Percentiles rank a stretch among this genome's conserved stretches.
Evolutionary conservation across 2,888 invertebrate species (phyloP).

Genomic region (Machimus rusticus): DNA sequence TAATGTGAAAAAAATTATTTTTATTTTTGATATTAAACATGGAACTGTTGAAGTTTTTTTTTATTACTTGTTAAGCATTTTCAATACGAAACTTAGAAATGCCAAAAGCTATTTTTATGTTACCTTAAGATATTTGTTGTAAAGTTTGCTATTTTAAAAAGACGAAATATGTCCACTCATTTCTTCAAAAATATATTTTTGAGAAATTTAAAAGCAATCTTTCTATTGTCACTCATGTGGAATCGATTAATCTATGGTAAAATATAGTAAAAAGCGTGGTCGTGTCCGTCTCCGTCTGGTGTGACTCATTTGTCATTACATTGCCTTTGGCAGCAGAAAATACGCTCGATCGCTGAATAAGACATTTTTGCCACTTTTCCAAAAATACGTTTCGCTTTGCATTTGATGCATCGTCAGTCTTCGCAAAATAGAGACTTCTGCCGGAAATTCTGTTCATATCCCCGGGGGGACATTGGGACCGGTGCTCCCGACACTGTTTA

Average conservation of each 20-base stretch:
- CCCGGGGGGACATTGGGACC: not conserved
- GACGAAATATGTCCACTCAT: not conserved
- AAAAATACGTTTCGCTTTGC: slow-evolving; percentile 14
- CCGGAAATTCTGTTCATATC: slow-evolving; percentile 3
- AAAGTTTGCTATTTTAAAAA: not conserved
- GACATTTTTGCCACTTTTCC: slow-evolving; percentile 10
- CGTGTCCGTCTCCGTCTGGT: not conserved
- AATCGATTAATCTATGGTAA: slow-evolving; percentile 1
- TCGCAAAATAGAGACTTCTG: slow-evolving; percentile 10
- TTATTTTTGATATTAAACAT: too few species aligned
- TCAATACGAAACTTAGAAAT: not conserved
- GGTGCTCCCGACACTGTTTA: not conserved
- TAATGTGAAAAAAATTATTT: too few species aligned
- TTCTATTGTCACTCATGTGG: slow-evolving; percentile 14
- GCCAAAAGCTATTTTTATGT: not conserved
- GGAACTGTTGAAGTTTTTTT: too few species aligned
- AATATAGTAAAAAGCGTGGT: not conserved
- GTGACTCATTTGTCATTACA: slow-evolving; percentile 10
- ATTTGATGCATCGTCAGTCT: slow-evolving; percentile 14
- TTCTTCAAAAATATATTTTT: not conserved
- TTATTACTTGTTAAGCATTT: not conserved
- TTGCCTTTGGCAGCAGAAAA: not conserved
- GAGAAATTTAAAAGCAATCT: not conserved
- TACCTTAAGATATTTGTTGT: not conserved
- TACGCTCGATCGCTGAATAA: slow-evolving; percentile 1